phyloP scores from a whole-genome alignment of 1,140 invertebrate species.

The Sesamia nonagrioides region DNA sequence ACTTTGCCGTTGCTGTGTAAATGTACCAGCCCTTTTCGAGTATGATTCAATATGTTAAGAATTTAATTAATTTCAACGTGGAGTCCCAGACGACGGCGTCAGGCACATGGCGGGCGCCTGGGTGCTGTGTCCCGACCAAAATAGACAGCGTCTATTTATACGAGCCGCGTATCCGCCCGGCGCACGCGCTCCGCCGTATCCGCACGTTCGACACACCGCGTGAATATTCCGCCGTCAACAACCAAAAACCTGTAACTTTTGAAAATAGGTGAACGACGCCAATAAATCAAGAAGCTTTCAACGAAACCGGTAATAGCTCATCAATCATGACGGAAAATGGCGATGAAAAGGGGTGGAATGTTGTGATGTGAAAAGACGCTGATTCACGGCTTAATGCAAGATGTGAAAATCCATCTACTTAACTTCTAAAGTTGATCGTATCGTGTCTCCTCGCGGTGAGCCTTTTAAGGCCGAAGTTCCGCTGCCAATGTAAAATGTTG shows the following conservation, averaged over 20 bases:
- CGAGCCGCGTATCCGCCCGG: slow-evolving; percentile 78
- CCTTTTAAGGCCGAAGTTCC: slow-evolving; percentile 47
- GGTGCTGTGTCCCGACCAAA: slow-evolving; percentile 74
- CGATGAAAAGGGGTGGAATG: slow-evolving; percentile 56
- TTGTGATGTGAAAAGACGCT: slow-evolving; percentile 29
- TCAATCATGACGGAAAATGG: slow-evolving; percentile 74
- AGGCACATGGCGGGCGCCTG: slow-evolving; percentile 78
- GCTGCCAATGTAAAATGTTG: slow-evolving; percentile 39
- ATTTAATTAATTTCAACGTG: slow-evolving; percentile 72
- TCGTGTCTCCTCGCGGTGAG: slow-evolving; percentile 9
- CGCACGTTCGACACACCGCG: slow-evolving; percentile 61
- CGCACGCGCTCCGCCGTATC: slow-evolving; percentile 73
- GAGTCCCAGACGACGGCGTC: slow-evolving; percentile 72
- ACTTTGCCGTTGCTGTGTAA: slow-evolving; percentile 30
- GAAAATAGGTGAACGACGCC: slow-evolving; percentile 47
- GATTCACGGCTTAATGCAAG: slow-evolving; percentile 46
- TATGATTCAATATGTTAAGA: slow-evolving; percentile 64
- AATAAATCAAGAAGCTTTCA: slow-evolving; percentile 69
- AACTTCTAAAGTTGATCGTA: slow-evolving; percentile 17
- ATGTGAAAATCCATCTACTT: slow-evolving; percentile 7
- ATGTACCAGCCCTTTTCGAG: slow-evolving; percentile 58
- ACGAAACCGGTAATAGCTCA: slow-evolving; percentile 65
- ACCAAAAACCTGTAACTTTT: slow-evolving; percentile 40
- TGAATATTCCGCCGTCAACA: slow-evolving; percentile 2
- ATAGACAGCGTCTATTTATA: slow-evolving; percentile 85